Conservation (phyloP, 2,888 invertebrate genomes). For the Rugalucina vietnamica region DNA sequence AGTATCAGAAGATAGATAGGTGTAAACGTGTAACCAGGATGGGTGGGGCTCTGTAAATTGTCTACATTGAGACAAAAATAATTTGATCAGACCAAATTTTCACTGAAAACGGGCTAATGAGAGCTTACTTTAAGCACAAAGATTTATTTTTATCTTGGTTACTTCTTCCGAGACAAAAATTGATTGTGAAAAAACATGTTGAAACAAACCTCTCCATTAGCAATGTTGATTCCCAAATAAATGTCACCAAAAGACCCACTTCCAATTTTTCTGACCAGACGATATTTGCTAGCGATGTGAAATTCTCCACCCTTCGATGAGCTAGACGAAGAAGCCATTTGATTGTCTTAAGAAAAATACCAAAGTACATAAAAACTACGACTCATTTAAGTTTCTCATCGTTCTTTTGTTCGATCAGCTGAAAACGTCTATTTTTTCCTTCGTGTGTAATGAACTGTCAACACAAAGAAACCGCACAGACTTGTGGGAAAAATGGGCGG, state of each 20-base stretch:
- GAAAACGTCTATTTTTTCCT: conserved; percentile 22
- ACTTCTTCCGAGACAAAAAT: too few species aligned
- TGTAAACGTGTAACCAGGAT: too few species aligned
- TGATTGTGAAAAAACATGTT: conserved; percentile 3
- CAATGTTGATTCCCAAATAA: conserved; percentile 82
- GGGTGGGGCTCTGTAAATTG: too few species aligned
- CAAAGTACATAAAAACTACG: not conserved
- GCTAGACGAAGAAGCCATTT: conserved; percentile 52
- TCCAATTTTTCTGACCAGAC: conserved; percentile 83
- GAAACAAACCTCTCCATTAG: conserved; percentile 81
- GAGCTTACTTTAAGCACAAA: too few species aligned
- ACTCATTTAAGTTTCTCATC: conserved; percentile 9
- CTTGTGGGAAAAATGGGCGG: conserved; percentile 62
- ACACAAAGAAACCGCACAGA: conserved; percentile 52
- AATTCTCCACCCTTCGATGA: conserved; percentile 78
- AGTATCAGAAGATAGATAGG: too few species aligned
- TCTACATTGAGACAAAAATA: too few species aligned
- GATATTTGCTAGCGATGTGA: conserved; percentile 82
- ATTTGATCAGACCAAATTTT: too few species aligned
- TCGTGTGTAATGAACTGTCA: conserved; percentile 47
- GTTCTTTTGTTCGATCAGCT: conserved; percentile 50
- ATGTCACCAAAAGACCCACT: conserved; percentile 84
- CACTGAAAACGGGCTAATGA: too few species aligned
- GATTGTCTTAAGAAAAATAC: not conserved
- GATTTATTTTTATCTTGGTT: too few species aligned